Evolutionary conservation across 2,888 invertebrate genomes (phyloP).

Genomic region (Thumatha senex): DNA sequence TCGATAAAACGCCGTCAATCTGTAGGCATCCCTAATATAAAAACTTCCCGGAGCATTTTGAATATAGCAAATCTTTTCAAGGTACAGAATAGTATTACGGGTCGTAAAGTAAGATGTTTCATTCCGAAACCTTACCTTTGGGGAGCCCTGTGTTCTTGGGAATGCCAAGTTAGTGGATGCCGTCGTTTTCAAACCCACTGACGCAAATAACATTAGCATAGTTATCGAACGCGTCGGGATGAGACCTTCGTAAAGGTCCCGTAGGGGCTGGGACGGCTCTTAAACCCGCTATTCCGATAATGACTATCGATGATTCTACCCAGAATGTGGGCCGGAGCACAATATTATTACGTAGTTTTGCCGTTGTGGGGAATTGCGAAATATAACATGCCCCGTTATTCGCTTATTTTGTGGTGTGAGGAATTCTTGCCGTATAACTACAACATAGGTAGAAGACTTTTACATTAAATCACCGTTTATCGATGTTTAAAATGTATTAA

Average conservation of each 20-base stretch:
- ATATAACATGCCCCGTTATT: conserved; percentile 69
- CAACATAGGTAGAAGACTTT: conserved; percentile 7
- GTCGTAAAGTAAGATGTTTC: conserved; percentile 57
- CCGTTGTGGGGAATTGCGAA: conserved; percentile 73
- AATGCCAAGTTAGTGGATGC: conserved; percentile 68
- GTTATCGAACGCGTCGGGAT: conserved; percentile 80
- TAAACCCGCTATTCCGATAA: conserved; percentile 82
- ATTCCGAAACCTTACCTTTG: conserved; percentile 55
- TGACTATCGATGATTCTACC: conserved; percentile 81
- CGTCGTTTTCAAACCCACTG: conserved; percentile 75
- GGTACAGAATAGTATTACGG: conserved; percentile 47
- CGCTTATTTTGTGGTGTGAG: conserved; percentile 61
- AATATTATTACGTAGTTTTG: conserved; percentile 79
- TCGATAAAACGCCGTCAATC: conserved; percentile 4
- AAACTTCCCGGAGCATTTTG: conserved; percentile 20
- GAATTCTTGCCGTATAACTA: conserved; percentile 46
- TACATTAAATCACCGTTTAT: no score
- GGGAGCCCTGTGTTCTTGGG: conserved; percentile 54
- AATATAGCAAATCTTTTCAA: conserved; percentile 54
- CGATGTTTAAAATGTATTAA: no score
- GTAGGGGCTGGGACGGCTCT: conserved; percentile 74
- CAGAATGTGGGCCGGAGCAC: conserved; percentile 71
- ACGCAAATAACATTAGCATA: conserved; percentile 83
- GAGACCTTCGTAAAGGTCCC: conserved; percentile 80
- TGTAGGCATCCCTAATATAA: conserved; percentile 28